phyloP scores from a whole-genome alignment of 2,113 vertebrate genomes.

The Conger conger region DNA sequence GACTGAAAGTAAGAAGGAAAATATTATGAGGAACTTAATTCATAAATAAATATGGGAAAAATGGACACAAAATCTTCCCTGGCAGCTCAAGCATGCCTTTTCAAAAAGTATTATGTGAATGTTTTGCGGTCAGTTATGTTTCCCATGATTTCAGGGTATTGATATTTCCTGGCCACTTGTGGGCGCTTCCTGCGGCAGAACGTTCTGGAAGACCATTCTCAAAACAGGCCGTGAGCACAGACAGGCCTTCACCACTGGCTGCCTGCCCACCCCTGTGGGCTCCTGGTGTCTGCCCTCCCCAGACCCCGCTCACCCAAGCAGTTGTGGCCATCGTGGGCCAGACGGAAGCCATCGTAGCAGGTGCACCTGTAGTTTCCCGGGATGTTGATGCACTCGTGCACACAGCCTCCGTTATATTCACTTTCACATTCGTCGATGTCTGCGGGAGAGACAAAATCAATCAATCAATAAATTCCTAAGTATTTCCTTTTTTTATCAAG shows the following conservation, averaged over 20 bases:
- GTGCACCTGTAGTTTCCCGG: slow-evolving; percentile 96
- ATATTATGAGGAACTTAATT: background rate
- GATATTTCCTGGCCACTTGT: background rate
- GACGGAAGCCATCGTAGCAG: slow-evolving; percentile 93
- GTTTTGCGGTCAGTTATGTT: too few relatives aligned
- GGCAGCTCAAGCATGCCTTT: background rate
- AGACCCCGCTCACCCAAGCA: slow-evolving; percentile 80
- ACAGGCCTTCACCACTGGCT: background rate
- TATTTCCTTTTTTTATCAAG: background rate
- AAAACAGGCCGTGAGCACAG: background rate
- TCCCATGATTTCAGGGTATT: too few relatives aligned
- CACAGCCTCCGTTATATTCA: slow-evolving; percentile 92
- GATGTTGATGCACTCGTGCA: slow-evolving; percentile 97
- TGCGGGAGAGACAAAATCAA: slow-evolving; percentile 49
- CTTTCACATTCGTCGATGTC: slow-evolving; percentile 93
- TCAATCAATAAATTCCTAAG: background rate
- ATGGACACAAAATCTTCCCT: background rate
- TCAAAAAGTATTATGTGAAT: too few relatives aligned
- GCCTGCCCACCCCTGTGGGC: too few relatives aligned
- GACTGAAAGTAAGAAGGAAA: background rate
- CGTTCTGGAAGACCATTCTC: background rate
- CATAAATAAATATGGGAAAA: background rate
- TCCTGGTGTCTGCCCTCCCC: background rate
- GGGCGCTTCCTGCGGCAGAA: background rate
- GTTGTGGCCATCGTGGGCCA: slow-evolving; percentile 94